These are phyloP conservation scores for Palythoa caribaeorum DNA, from an alignment of 92 coral and sea anemone species.

Conservation along the genomic window DNA sequence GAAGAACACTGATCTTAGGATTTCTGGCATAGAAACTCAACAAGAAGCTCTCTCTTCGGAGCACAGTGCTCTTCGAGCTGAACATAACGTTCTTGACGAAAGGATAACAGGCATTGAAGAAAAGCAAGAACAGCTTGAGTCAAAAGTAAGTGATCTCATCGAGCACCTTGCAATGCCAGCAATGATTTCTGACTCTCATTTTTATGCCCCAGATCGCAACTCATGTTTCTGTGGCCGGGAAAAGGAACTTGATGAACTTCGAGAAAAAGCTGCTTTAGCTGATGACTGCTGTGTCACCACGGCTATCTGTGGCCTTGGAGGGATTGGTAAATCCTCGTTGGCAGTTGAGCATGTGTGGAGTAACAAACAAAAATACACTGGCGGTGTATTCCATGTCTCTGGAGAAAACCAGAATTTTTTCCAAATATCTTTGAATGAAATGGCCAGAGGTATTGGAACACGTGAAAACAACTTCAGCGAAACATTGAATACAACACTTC, in stretches of 20 bases:
- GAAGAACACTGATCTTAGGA: constrained; percentile 5
- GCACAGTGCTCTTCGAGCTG: constrained; percentile 8
- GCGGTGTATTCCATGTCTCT: constrained; percentile 90
- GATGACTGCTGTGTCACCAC: constrained; percentile 46
- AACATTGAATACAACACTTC: constrained; percentile 70
- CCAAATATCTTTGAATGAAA: constrained; percentile 71
- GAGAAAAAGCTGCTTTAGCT: constrained; percentile 28
- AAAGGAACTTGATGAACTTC: constrained; percentile 54
- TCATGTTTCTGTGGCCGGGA: constrained; percentile 75
- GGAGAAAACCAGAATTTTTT: constrained; percentile 74
- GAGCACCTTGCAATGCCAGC: not conserved
- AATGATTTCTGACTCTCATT: not conserved
- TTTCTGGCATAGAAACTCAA: constrained; percentile 23
- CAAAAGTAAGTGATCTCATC: constrained; percentile 52
- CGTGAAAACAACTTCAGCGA: constrained; percentile 56
- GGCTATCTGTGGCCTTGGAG: constrained; percentile 88
- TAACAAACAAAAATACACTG: constrained; percentile 66
- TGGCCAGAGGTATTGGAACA: constrained; percentile 77
- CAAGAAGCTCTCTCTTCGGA: constrained; percentile 32
- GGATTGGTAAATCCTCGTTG: constrained; percentile 87
- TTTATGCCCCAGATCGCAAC: constrained; percentile 72
- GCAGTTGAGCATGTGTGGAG: constrained; percentile 80
- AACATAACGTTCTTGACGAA: constrained; percentile 25
- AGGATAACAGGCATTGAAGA: constrained; percentile 42
- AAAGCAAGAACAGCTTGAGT: constrained; percentile 41